phyloP scores from a whole-genome alignment of 2,797 vertebrate species.

The Galaxias olidus region DNA sequence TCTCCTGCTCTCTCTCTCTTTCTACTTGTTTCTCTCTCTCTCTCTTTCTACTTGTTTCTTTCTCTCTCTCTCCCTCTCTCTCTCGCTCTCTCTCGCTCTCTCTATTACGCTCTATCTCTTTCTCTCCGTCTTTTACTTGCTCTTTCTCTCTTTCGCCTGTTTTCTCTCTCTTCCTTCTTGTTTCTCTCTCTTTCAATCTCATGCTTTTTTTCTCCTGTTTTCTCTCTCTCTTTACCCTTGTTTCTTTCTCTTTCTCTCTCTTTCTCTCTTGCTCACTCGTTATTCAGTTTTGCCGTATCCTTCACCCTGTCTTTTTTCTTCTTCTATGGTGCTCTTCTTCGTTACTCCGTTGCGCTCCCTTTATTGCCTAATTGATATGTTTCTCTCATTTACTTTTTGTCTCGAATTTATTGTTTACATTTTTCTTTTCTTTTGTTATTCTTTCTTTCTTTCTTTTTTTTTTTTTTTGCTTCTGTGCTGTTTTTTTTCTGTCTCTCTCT shows the following conservation, averaged over 20 bases:
- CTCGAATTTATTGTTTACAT: too few relatives aligned
- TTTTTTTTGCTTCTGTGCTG: too few relatives aligned
- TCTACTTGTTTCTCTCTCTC: not conserved
- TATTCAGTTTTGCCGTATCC: not conserved
- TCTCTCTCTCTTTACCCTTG: conserved; percentile 12
- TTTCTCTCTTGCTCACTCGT: not conserved
- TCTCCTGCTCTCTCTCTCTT: not conserved
- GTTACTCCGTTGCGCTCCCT: not conserved
- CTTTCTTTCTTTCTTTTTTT: too few relatives aligned
- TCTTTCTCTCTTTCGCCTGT: not conserved
- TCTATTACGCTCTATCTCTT: conserved; percentile 10
- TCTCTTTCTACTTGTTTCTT: not conserved
- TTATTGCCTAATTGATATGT: too few relatives aligned
- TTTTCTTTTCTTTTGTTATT: too few relatives aligned
- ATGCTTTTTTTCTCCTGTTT: not conserved
- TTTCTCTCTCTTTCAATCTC: not conserved
- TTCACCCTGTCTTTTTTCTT: conserved; percentile 5
- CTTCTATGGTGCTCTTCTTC: not conserved
- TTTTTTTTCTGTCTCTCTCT: too few relatives aligned
- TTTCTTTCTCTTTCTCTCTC: not conserved
- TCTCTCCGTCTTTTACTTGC: not conserved
- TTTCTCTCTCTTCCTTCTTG: not conserved
- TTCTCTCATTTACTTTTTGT: too few relatives aligned
- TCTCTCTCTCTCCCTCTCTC: not conserved
- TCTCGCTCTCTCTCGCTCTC: not conserved